Evolutionary conservation across 53 echinoderm and acorn worm species (phyloP).

Genomic region (Temnopleurus reevesii): DNA sequence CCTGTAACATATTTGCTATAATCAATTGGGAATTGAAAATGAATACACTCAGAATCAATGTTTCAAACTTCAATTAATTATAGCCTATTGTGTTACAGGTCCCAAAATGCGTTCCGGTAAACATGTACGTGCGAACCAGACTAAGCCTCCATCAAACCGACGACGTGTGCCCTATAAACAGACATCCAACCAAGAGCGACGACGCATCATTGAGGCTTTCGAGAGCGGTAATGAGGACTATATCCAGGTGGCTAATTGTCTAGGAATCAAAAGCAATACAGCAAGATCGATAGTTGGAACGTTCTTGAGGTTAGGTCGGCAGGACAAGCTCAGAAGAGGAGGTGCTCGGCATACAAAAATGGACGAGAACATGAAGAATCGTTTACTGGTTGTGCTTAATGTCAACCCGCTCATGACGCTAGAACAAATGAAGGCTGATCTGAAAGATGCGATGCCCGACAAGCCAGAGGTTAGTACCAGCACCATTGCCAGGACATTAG

Average conservation of each 20-base stretch:
- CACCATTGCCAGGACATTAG: slow-evolving; percentile 33
- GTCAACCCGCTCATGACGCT: slow-evolving; percentile 22
- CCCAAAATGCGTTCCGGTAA: no score
- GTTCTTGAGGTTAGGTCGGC: neutral
- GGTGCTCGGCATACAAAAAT: slow-evolving; percentile 6
- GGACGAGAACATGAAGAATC: slow-evolving; percentile 16
- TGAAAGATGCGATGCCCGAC: neutral
- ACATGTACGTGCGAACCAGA: no score
- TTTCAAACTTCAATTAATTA: no score
- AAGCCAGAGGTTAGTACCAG: slow-evolving; percentile 21
- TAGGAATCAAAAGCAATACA: slow-evolving; percentile 1
- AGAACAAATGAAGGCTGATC: neutral
- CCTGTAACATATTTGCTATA: no score
- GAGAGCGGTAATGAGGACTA: neutral
- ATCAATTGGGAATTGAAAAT: no score
- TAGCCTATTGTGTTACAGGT: no score
- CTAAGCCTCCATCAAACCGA: no score
- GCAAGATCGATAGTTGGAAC: neutral
- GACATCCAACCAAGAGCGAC: no score
- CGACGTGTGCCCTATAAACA: no score
- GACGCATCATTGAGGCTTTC: slow-evolving; percentile 11
- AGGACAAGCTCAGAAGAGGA: slow-evolving; percentile 16
- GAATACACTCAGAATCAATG: no score
- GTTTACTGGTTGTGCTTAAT: neutral
- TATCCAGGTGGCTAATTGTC: neutral